Evolutionary conservation across 2,113 vertebrate species (phyloP).

Genomic region (Typhlomys cinereus): DNA sequence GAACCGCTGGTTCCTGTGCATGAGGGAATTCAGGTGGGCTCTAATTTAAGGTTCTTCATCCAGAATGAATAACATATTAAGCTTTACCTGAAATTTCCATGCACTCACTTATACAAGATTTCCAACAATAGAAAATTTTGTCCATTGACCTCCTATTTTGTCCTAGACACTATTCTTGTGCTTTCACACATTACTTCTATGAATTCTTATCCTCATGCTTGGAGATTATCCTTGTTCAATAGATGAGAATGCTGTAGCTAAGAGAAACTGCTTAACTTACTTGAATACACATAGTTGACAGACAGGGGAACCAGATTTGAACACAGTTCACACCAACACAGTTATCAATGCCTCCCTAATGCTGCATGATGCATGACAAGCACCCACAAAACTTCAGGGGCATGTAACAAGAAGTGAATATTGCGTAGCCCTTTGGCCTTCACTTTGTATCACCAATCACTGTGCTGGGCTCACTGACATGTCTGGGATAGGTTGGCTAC

Average conservation of each 20-base stretch:
- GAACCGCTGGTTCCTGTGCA: neutral
- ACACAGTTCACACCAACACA: neutral
- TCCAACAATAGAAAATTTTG: neutral
- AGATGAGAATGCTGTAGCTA: neutral
- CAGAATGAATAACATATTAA: neutral
- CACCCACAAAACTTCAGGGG: neutral
- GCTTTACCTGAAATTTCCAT: neutral
- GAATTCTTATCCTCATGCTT: neutral
- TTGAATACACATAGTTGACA: neutral
- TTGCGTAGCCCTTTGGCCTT: neutral
- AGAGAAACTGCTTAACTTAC: neutral
- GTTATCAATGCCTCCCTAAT: neutral
- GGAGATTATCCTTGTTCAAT: neutral
- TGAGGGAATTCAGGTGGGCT: neutral
- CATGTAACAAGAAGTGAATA: neutral
- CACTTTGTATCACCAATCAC: neutral
- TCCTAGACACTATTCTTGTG: neutral
- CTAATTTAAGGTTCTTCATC: neutral
- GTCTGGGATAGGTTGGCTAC: neutral
- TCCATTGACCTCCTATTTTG: neutral
- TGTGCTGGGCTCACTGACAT: neutral
- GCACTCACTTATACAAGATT: neutral
- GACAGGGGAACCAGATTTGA: neutral
- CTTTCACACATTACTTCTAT: neutral
- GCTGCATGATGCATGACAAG: neutral